Evolutionary conservation across 23 tunicate genomes (phyloP).

Genomic region (Ascidia mentula): DNA sequence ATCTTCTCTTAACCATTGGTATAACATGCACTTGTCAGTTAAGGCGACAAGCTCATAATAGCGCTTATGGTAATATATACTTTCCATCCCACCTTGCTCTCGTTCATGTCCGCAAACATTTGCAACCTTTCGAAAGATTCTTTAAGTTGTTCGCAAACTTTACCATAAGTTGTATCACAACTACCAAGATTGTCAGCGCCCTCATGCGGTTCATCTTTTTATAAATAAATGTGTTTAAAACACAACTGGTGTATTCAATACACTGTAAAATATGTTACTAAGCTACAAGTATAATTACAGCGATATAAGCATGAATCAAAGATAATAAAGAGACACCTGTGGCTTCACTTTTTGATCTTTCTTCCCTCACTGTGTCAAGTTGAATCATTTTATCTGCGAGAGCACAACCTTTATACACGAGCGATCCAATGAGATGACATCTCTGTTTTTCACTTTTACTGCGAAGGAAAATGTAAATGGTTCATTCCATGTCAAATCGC

Average conservation of each 20-base stretch:
- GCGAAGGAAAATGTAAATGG: background rate
- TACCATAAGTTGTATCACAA: background rate
- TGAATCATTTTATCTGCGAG: conserved; percentile 62
- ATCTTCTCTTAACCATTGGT: too few species aligned
- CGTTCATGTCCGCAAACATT: conserved; percentile 71
- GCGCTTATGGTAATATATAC: too few species aligned
- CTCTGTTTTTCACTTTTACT: conserved; percentile 84
- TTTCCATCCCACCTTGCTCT: conserved; percentile 64
- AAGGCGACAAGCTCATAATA: too few species aligned
- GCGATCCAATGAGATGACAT: conserved; percentile 40
- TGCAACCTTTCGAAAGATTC: conserved; percentile 56
- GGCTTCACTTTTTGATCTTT: background rate
- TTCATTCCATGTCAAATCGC: too few species aligned
- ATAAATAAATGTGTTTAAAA: background rate
- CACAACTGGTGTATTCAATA: too few species aligned
- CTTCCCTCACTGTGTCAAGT: background rate
- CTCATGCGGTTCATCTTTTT: background rate
- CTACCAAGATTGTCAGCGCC: background rate
- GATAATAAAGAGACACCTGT: background rate
- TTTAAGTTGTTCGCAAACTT: conserved; percentile 29
- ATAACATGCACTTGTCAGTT: too few species aligned
- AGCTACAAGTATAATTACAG: background rate
- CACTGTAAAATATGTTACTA: too few species aligned
- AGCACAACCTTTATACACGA: conserved; percentile 64
- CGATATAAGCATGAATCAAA: too few species aligned